Conservation (phyloP, 1,140 invertebrate species). For the Caenorhabditis remanei region DNA sequence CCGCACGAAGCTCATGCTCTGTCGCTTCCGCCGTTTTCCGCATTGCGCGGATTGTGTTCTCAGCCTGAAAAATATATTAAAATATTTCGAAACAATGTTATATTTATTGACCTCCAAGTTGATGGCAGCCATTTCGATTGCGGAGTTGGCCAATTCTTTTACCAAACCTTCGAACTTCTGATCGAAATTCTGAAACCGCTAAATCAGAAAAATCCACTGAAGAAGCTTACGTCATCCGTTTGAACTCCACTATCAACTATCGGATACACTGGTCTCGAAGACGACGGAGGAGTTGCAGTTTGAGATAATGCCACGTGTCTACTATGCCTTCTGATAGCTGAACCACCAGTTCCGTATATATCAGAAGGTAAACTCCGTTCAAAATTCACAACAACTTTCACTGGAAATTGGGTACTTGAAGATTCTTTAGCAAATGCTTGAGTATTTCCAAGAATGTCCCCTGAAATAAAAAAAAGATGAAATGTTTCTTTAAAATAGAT, state of each 20-base stretch:
- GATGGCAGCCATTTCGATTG: conserved; percentile 35
- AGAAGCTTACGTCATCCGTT: conserved; percentile 46
- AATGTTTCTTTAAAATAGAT: background rate
- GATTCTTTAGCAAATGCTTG: background rate
- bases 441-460: background rate
- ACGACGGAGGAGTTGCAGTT: conserved; percentile 51
- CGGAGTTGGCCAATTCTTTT: conserved; percentile 36
- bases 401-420: background rate
- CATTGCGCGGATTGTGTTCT: conserved; percentile 32
- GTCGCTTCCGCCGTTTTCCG: conserved; percentile 46
- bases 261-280: conserved; percentile 46
- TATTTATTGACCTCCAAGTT: conserved; percentile 15
- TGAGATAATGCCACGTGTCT: background rate
- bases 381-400: conserved; percentile 34
- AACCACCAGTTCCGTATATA: background rate
- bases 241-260: conserved; percentile 56
- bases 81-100: background rate
- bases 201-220: background rate
- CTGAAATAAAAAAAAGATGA: background rate
- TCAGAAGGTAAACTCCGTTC: background rate
- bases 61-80: conserved; percentile 18
- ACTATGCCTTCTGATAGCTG: conserved; percentile 17
- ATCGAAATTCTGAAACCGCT: conserved; percentile 44
- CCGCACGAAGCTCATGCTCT: conserved; percentile 43
- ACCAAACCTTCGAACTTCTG: conserved; percentile 30